These are phyloP conservation scores for Fukomys damarensis DNA, from an alignment of 2,113 vertebrate species.

Conservation along the genomic window DNA sequence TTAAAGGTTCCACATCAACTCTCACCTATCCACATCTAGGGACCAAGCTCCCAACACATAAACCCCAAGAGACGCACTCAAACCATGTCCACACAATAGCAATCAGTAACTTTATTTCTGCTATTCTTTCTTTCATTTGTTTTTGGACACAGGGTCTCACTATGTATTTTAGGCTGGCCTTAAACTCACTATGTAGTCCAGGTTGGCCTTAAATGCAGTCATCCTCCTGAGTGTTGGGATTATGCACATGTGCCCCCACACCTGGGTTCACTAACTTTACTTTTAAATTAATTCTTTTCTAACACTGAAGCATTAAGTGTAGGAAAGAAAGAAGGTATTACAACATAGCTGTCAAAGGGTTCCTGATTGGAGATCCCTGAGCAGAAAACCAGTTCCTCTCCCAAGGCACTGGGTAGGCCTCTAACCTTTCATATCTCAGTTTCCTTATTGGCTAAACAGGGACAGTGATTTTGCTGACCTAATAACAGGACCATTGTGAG, in stretches of 20 bases:
- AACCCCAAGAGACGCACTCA: neutral
- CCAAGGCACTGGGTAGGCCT: no score
- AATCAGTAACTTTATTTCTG: neutral
- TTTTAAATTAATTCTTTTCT: neutral
- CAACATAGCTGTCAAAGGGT: neutral
- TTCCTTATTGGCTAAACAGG: neutral
- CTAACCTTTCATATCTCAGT: neutral
- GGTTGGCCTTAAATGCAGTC: neutral
- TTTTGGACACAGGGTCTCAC: neutral
- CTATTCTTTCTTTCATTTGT: neutral
- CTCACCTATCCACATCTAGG: neutral
- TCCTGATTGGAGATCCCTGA: neutral
- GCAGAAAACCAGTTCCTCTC: neutral
- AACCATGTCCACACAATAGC: neutral
- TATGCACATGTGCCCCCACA: neutral
- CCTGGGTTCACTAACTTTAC: neutral
- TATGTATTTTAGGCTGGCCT: neutral
- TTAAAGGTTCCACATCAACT: neutral
- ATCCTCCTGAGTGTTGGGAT: neutral
- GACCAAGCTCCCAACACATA: neutral
- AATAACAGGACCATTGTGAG: neutral
- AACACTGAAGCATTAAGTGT: neutral
- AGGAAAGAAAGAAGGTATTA: neutral
- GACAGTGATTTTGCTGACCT: slow-evolving; percentile 25
- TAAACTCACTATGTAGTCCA: neutral